Evolutionary conservation across 2,888 invertebrate species (phyloP).

Genomic region (Neuroscelio doddi): DNA sequence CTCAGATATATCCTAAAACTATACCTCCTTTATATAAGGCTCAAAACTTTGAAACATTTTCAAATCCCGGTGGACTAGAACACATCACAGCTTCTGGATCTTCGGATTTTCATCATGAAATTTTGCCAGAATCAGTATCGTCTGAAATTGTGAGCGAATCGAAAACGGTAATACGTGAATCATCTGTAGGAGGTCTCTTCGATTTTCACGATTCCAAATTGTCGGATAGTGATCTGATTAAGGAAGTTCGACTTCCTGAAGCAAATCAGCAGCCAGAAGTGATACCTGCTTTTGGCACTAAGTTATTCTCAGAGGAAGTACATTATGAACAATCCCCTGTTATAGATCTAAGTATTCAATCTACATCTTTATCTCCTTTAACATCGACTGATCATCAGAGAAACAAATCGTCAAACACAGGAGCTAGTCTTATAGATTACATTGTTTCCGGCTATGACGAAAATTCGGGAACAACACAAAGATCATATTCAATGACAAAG

Average conservation of each 20-base stretch:
- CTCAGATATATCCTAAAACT: slow-evolving; percentile 78
- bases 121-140: slow-evolving; percentile 24
- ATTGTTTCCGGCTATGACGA: slow-evolving; percentile 46
- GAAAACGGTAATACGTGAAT: slow-evolving; percentile 26
- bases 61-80: slow-evolving; percentile 19
- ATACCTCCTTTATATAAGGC: slow-evolving; percentile 78
- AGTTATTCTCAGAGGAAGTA: slow-evolving; percentile 80
- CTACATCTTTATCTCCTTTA: slow-evolving; percentile 1
- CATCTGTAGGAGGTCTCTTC: not conserved
- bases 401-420: slow-evolving; percentile 13
- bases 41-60: slow-evolving; percentile 30
- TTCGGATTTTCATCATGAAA: slow-evolving; percentile 44
- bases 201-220: slow-evolving; percentile 2
- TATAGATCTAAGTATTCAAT: slow-evolving; percentile 74
- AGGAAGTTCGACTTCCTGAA: slow-evolving; percentile 7
- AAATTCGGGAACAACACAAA: slow-evolving; percentile 8
- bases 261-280: slow-evolving; percentile 73
- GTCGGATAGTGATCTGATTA: slow-evolving; percentile 5
- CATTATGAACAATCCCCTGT: slow-evolving; percentile 81
- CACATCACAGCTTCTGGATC: slow-evolving; percentile 34
- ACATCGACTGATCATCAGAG: slow-evolving; percentile 16
- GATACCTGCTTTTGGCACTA: slow-evolving; percentile 79
- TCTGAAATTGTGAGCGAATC: slow-evolving; percentile 29
- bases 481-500: slow-evolving; percentile 1
- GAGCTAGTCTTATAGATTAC: slow-evolving; percentile 48